Evolutionary conservation across 2,797 vertebrate species (phyloP).

Genomic region (Knipowitschia caucasica): DNA sequence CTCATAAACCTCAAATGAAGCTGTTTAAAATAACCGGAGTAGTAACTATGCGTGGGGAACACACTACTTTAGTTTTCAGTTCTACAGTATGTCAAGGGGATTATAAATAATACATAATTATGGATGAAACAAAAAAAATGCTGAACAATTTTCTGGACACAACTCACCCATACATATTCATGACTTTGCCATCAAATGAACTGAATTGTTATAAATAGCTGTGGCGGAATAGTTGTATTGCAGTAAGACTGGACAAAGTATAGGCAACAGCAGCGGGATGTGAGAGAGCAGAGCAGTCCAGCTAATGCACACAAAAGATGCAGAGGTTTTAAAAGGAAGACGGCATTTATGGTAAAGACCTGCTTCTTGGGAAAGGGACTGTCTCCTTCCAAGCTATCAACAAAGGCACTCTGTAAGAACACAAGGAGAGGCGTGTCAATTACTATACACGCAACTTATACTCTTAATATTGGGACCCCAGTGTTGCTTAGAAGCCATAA

Average conservation of each 20-base stretch:
- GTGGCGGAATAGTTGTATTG: constrained; percentile 5
- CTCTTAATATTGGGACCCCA: constrained; percentile 18
- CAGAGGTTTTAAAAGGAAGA: constrained; percentile 47
- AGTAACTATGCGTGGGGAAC: not conserved
- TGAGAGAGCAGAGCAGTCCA: constrained; percentile 55
- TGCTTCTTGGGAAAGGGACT: constrained; percentile 85
- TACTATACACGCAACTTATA: constrained; percentile 43
- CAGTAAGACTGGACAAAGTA: not conserved
- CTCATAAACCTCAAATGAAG: not conserved
- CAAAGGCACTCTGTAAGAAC: constrained; percentile 86
- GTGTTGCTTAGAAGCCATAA: not conserved
- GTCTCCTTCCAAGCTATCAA: constrained; percentile 89
- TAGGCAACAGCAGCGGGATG: constrained; percentile 14
- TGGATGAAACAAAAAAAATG: not conserved
- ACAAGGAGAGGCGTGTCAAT: constrained; percentile 79
- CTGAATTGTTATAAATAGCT: not conserved
- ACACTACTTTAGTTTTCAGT: not conserved
- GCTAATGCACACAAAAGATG: constrained; percentile 74
- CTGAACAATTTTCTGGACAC: not conserved
- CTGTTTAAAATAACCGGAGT: no score
- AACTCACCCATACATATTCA: not conserved
- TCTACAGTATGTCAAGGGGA: not conserved
- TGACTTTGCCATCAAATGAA: constrained; percentile 18
- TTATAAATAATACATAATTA: not conserved
- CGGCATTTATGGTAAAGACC: constrained; percentile 78